Conservation (phyloP, 1,140 invertebrate genomes). For the Pseudomyrmex gracilis region DNA sequence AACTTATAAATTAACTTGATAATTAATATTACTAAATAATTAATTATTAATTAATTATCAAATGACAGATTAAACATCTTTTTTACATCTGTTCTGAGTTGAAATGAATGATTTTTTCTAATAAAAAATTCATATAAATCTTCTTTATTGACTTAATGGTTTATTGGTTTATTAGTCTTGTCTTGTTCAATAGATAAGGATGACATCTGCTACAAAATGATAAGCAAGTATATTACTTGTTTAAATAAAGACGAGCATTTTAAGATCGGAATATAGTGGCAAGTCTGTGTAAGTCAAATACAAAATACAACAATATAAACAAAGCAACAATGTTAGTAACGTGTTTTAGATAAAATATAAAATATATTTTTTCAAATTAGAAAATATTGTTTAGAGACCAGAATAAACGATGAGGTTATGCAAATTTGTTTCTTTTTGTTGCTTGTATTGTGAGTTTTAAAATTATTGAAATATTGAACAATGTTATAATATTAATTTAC, state of each 20-base stretch:
- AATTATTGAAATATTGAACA: neutral
- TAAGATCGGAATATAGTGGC: neutral
- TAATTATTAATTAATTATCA: too few relatives aligned
- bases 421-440: neutral
- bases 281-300: too few relatives aligned
- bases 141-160: too few relatives aligned
- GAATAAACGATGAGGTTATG: conserved; percentile 13
- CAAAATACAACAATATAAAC: too few relatives aligned
- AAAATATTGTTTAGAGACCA: too few relatives aligned
- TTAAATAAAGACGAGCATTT: neutral
- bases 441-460: neutral
- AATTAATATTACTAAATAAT: too few relatives aligned
- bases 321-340: neutral
- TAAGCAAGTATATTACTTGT: neutral
- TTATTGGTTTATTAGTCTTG: neutral
- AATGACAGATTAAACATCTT: too few relatives aligned
- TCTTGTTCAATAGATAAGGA: neutral
- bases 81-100: too few relatives aligned
- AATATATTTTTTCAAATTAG: neutral
- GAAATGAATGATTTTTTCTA: too few relatives aligned
- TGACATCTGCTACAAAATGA: neutral
- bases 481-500: neutral
- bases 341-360: neutral
- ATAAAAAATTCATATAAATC: too few relatives aligned
- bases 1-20: too few relatives aligned